phyloP scores from a whole-genome alignment of 1,140 invertebrate genomes.

The Trichonephila inaurata region DNA sequence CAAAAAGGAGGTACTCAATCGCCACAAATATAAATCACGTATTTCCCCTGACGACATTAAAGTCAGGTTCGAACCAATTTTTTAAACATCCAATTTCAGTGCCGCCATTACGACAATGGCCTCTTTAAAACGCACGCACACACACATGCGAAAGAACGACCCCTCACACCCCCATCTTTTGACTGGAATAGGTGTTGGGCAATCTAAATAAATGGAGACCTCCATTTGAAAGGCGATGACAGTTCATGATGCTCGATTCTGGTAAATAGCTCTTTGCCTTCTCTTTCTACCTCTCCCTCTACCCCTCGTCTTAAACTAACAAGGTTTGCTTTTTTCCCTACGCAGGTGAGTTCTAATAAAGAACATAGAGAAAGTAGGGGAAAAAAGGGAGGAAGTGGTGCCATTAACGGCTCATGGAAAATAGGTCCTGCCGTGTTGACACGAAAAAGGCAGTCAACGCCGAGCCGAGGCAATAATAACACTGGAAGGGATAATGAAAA shows the following conservation, averaged over 20 bases:
- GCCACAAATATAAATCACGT: too few relatives aligned
- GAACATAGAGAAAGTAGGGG: background rate
- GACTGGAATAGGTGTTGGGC: background rate
- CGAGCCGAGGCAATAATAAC: conserved; percentile 23
- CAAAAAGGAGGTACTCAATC: too few relatives aligned
- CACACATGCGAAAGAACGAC: background rate
- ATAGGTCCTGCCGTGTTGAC: conserved; percentile 27
- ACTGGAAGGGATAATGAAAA: conserved; percentile 14
- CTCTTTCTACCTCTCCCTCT: background rate
- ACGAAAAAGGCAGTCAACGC: conserved; percentile 21
- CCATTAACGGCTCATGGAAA: conserved; percentile 45
- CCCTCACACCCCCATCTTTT: background rate
- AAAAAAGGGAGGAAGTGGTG: background rate
- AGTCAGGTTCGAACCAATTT: background rate
- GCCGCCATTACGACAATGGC: background rate
- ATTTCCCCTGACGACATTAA: too few relatives aligned
- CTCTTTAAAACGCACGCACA: background rate
- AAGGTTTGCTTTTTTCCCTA: conserved; percentile 7
- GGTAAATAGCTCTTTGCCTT: background rate
- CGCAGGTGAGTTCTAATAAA: conserved; percentile 34
- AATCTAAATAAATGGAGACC: conserved; percentile 41
- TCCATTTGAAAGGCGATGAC: conserved; percentile 32
- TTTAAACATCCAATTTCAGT: background rate
- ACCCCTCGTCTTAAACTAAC: conserved; percentile 16
- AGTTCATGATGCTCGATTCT: conserved; percentile 19